Evolutionary conservation across 2,797 vertebrate species (phyloP).

Genomic region (Ibycter americanus): DNA sequence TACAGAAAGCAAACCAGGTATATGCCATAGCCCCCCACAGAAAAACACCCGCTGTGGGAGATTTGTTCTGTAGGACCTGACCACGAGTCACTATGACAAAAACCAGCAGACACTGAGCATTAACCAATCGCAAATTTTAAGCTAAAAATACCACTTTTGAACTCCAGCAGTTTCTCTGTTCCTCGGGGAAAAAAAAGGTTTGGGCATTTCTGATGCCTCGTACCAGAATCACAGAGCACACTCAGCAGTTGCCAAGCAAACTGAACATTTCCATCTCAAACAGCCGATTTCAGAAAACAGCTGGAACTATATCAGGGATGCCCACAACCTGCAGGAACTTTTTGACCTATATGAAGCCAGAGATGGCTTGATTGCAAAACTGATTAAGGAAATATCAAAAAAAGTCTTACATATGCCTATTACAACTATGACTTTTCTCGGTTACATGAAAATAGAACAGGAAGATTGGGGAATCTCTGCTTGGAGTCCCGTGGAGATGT

Average conservation of each 20-base stretch:
- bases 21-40: not conserved
- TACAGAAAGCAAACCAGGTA: not conserved
- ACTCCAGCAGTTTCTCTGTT: not conserved
- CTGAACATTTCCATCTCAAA: not conserved
- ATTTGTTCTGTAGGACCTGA: not conserved
- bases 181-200: not conserved
- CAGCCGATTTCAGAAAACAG: not conserved
- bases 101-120: not conserved
- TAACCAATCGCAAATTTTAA: not conserved
- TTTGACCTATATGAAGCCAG: not conserved
- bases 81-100: not conserved
- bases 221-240: not conserved
- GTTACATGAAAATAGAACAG: not conserved
- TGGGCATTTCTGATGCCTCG: not conserved
- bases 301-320: not conserved
- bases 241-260: not conserved
- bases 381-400: not conserved
- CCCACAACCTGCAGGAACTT: not conserved
- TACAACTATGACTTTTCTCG: not conserved
- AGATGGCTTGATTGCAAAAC: not conserved
- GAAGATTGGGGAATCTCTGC: not conserved
- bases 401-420: not conserved
- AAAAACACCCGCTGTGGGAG: not conserved
- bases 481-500: not conserved
- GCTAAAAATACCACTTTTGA: not conserved